A percentile compares a stretch with the other conserved stretches of the same genome.
Conservation (phyloP, 2,113 vertebrate genomes). For the Planiliza haematocheilus region DNA sequence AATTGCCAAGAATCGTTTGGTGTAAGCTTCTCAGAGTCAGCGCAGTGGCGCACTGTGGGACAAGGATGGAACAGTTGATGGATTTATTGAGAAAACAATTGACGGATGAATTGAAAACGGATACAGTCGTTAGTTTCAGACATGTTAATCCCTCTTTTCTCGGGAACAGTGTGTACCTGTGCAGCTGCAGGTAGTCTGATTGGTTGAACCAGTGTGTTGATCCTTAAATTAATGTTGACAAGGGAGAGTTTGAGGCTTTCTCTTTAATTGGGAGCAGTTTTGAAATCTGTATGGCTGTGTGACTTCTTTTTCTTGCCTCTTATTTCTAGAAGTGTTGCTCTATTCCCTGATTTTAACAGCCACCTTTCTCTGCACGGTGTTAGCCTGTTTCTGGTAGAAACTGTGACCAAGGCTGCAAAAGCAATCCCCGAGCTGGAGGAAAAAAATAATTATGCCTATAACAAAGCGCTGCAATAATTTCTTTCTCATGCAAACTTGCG, state of each 20-base stretch:
- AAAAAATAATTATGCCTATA: background rate
- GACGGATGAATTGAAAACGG: background rate
- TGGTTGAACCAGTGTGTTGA: background rate
- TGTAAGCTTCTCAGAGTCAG: background rate
- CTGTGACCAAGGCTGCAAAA: background rate
- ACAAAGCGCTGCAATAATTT: constrained; percentile 8
- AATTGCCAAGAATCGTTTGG: background rate
- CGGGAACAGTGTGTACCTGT: too few relatives aligned
- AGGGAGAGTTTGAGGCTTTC: too few relatives aligned
- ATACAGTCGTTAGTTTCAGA: background rate
- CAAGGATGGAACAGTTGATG: background rate
- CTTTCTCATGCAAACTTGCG: constrained; percentile 30
- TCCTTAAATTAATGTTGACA: too few relatives aligned
- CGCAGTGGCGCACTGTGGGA: too few relatives aligned
- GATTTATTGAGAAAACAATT: background rate
- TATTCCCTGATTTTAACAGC: background rate
- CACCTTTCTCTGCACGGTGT: too few relatives aligned
- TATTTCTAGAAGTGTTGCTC: background rate
- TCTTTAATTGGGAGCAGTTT: background rate
- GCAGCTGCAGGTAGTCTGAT: too few relatives aligned
- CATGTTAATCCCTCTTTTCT: background rate
- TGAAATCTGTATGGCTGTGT: background rate
- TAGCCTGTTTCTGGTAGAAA: background rate
- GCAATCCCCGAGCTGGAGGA: background rate
- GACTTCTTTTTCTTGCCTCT: background rate